phyloP scores from a whole-genome alignment of 2,888 invertebrate species.

The Microplitis deprimator region DNA sequence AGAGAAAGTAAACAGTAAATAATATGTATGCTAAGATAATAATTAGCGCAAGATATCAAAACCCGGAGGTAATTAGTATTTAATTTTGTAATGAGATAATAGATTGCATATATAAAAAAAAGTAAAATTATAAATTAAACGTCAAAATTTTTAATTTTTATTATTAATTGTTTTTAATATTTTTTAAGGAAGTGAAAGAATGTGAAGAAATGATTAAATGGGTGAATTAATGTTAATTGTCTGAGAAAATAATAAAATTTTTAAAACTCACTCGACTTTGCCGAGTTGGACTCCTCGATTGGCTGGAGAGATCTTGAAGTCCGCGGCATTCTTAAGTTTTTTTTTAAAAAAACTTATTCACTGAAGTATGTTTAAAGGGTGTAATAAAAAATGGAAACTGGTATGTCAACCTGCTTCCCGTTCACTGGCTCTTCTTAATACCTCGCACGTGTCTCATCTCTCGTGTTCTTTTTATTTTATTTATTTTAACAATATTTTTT shows the following conservation, averaged over 20 bases:
- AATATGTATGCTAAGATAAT: conserved; percentile 25
- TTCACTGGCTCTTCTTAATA: conserved; percentile 25
- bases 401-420: conserved; percentile 25
- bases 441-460: conserved; percentile 18
- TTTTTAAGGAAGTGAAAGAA: too few species aligned
- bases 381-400: conserved; percentile 34
- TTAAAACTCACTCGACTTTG: conserved; percentile 58
- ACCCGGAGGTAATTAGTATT: conserved; percentile 19
- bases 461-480: neutral
- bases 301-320: conserved; percentile 60
- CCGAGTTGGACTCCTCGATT: conserved; percentile 64
- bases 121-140: neutral
- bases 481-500: neutral
- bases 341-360: neutral
- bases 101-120: neutral
- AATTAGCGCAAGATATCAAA: conserved; percentile 28
- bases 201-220: too few species aligned
- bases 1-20: conserved; percentile 56
- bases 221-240: neutral
- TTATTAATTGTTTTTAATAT: too few species aligned
- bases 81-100: conserved; percentile 17
- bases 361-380: conserved; percentile 12
- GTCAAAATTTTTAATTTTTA: too few species aligned
- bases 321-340: conserved; percentile 57
- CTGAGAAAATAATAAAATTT: neutral